These are phyloP conservation scores for Lutra lutra DNA, from an alignment of 2,797 vertebrate species.

Conservation along the genomic window DNA sequence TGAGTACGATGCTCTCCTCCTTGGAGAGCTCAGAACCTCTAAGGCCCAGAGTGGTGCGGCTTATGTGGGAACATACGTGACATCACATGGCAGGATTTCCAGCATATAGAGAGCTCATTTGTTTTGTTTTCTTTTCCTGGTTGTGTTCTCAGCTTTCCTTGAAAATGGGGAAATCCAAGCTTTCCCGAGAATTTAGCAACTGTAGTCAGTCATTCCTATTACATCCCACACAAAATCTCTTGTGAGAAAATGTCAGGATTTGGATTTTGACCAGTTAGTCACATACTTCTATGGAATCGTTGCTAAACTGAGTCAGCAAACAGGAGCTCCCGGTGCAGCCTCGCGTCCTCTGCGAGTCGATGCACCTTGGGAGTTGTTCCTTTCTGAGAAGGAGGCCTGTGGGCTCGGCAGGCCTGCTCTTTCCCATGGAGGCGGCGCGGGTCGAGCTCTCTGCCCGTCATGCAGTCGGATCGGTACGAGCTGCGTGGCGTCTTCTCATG, in stretches of 20 bases:
- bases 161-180: conserved; percentile 32
- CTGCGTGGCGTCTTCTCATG: background rate
- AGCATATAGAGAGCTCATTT: background rate
- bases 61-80: background rate
- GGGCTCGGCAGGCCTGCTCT: background rate
- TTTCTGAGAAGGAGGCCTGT: background rate
- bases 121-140: conserved; percentile 29
- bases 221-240: background rate
- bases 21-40: background rate
- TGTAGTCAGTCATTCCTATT: background rate
- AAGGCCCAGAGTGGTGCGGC: background rate
- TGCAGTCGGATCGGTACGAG: background rate
- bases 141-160: background rate
- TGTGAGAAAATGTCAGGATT: conserved; percentile 7
- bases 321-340: background rate
- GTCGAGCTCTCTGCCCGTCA: background rate
- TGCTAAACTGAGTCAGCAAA: background rate
- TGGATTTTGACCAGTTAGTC: conserved; percentile 6
- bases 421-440: background rate
- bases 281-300: background rate
- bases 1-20: background rate
- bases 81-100: background rate
- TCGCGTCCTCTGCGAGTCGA: background rate
- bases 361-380: background rate
- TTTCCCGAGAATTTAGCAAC: conserved; percentile 37